Conservation (phyloP, 1,140 invertebrate species). For the Drosophila kohkoa region DNA sequence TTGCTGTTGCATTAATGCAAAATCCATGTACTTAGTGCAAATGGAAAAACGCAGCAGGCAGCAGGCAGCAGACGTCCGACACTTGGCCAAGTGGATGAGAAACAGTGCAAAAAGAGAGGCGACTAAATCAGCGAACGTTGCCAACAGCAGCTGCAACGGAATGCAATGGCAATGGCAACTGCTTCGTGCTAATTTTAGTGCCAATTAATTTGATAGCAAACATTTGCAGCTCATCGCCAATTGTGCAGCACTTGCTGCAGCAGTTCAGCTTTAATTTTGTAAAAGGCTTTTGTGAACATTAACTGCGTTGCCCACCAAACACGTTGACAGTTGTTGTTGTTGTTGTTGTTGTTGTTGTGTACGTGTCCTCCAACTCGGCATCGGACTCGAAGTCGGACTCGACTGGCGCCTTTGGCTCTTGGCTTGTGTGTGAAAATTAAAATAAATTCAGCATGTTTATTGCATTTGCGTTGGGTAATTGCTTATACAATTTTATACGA, state of each 20-base stretch:
- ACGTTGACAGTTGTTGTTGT: constrained; percentile 47
- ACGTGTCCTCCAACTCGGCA: background rate
- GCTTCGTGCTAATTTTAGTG: constrained; percentile 77
- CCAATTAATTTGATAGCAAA: constrained; percentile 82
- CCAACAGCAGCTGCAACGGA: constrained; percentile 22
- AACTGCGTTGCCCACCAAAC: constrained; percentile 35
- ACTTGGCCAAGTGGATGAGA: constrained; percentile 49
- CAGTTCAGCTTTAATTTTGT: constrained; percentile 65
- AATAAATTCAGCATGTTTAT: constrained; percentile 78
- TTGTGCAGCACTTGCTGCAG: constrained; percentile 30
- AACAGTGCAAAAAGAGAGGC: constrained; percentile 21
- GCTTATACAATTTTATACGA: constrained; percentile 80
- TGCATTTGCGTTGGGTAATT: constrained; percentile 77
- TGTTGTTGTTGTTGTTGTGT: constrained; percentile 12
- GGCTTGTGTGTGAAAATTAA: constrained; percentile 63
- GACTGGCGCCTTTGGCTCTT: constrained; percentile 21
- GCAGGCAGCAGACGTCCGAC: constrained; percentile 24
- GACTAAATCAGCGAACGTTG: constrained; percentile 52
- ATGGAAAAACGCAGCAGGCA: constrained; percentile 63
- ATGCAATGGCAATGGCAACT: constrained; percentile 8
- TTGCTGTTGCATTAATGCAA: constrained; percentile 72
- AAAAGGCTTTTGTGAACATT: constrained; percentile 67
- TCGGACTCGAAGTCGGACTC: background rate
- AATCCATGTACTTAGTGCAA: constrained; percentile 79
- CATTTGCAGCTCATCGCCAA: constrained; percentile 67